Evolutionary conservation across 2,888 invertebrate genomes (phyloP).

Genomic region (Leistus spinibarbis): DNA sequence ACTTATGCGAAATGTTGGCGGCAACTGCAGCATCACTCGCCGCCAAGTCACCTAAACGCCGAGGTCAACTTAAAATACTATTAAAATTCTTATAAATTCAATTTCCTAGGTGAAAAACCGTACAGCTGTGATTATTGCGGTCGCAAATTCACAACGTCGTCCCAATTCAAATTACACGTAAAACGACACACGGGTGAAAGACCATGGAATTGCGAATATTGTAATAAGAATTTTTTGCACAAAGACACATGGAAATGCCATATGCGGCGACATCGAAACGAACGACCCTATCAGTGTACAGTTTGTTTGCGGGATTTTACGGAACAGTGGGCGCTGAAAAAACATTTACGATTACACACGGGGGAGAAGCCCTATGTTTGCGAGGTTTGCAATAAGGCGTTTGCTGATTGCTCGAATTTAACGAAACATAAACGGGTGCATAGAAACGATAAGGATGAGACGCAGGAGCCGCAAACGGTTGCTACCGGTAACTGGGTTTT

Average conservation of each 20-base stretch:
- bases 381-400: constrained; percentile 72
- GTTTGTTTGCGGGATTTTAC: constrained; percentile 65
- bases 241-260: constrained; percentile 70
- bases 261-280: constrained; percentile 68
- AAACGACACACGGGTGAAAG: constrained; percentile 66
- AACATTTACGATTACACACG: constrained; percentile 69
- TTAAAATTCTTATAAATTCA: neutral
- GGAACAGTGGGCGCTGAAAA: constrained; percentile 68
- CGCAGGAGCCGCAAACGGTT: too few species aligned
- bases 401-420: constrained; percentile 79
- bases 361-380: constrained; percentile 75
- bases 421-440: constrained; percentile 66
- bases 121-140: constrained; percentile 72
- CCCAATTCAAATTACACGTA: constrained; percentile 71
- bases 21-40: too few species aligned
- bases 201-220: constrained; percentile 66
- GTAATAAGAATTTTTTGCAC: constrained; percentile 64
- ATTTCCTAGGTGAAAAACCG: constrained; percentile 71
- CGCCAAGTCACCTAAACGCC: neutral
- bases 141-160: constrained; percentile 74
- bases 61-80: neutral
- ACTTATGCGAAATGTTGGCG: too few species aligned
- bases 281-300: constrained; percentile 67
- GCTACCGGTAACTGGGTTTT: neutral
- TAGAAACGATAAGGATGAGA: constrained; percentile 36